Evolutionary conservation across 2,113 vertebrate genomes (phyloP).

Genomic region (Psophia crepitans): DNA sequence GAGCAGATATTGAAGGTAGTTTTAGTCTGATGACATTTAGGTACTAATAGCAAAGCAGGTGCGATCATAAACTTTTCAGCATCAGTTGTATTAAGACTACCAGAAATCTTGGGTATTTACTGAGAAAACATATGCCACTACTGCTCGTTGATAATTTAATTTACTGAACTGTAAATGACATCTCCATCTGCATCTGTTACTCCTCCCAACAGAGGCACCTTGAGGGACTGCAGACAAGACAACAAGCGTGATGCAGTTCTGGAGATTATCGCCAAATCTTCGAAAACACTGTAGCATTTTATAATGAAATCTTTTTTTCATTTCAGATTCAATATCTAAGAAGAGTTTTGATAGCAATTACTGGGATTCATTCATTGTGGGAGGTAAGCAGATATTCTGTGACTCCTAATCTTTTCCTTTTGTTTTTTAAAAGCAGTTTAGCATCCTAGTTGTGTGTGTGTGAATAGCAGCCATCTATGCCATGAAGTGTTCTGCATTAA

Average conservation of each 20-base stretch:
- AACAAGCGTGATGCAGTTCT: not conserved
- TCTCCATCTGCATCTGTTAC: not conserved
- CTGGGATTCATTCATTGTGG: slow-evolving; percentile 85
- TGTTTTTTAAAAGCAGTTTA: not conserved
- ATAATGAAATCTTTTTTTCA: not conserved
- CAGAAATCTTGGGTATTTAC: not conserved
- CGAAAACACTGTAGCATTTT: not conserved
- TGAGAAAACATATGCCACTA: not conserved
- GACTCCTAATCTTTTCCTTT: not conserved
- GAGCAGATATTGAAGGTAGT: not conserved
- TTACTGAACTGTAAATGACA: not conserved
- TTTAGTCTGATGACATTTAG: not conserved
- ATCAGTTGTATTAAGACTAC: not conserved
- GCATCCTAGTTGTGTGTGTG: not conserved
- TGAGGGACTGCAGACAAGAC: not conserved
- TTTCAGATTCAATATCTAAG: slow-evolving; percentile 85
- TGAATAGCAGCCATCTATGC: not conserved
- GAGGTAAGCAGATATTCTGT: slow-evolving; percentile 77
- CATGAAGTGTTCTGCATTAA: not conserved
- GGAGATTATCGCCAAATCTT: not conserved
- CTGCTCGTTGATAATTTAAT: not conserved
- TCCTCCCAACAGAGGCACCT: not conserved
- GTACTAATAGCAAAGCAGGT: not conserved
- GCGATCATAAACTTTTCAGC: not conserved
- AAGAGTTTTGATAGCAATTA: slow-evolving; percentile 81